Evolutionary conservation across 2,888 invertebrate genomes (phyloP).

Genomic region (Pheosia tremula): DNA sequence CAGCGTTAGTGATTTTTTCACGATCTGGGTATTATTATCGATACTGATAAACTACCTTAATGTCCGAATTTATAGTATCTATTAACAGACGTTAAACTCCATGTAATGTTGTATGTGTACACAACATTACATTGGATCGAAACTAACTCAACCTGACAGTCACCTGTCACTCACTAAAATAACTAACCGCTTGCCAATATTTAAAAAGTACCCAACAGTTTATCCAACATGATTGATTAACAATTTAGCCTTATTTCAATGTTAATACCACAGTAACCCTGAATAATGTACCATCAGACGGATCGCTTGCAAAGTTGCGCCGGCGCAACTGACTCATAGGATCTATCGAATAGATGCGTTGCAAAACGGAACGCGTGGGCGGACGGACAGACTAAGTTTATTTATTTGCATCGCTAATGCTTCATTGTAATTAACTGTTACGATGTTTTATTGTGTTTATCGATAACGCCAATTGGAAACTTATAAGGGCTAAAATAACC

Average conservation of each 20-base stretch:
- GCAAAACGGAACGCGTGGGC: slow-evolving; percentile 63
- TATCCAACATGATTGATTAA: slow-evolving; percentile 21
- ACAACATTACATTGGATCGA: too few relatives aligned
- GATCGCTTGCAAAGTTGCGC: slow-evolving; percentile 24
- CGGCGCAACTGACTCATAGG: slow-evolving; percentile 51
- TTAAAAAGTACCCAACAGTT: slow-evolving; percentile 9
- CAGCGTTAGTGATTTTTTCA: too few relatives aligned
- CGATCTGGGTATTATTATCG: background rate
- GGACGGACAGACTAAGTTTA: slow-evolving; percentile 50
- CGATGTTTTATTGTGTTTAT: slow-evolving; percentile 30
- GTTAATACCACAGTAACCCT: slow-evolving; percentile 39
- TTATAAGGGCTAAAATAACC: background rate
- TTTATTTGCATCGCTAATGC: slow-evolving; percentile 54
- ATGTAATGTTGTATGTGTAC: too few relatives aligned
- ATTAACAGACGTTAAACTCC: too few relatives aligned
- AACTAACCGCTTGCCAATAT: background rate
- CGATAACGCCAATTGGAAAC: background rate
- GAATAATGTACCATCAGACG: slow-evolving; percentile 36
- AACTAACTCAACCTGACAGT: too few relatives aligned
- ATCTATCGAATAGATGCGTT: slow-evolving; percentile 73
- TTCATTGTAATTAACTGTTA: slow-evolving; percentile 47
- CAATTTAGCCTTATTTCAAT: slow-evolving; percentile 39
- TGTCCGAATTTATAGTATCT: too few relatives aligned
- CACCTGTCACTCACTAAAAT: too few relatives aligned
- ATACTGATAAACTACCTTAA: slow-evolving; percentile 32